Conservation (phyloP, 2,113 vertebrate species). For the Oncorhynchus tshawytscha region DNA sequence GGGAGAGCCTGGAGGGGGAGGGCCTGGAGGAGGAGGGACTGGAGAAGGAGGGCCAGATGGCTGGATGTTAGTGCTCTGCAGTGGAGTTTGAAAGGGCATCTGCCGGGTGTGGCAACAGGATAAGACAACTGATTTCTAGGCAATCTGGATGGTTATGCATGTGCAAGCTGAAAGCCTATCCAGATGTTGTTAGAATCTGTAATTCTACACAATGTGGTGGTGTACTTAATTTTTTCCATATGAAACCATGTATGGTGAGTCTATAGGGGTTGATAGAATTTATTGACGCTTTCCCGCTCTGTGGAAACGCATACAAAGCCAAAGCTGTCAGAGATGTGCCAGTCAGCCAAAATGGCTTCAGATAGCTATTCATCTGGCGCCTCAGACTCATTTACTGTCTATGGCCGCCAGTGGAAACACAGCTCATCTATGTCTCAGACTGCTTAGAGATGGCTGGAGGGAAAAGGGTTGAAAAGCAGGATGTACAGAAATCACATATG, state of each 20-base stretch:
- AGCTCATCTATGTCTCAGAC: neutral
- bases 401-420: neutral
- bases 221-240: neutral
- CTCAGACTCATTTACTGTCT: neutral
- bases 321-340: slow-evolving; percentile 7
- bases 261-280: neutral
- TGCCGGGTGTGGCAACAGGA: neutral
- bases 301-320: neutral
- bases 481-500: neutral
- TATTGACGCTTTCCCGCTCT: neutral
- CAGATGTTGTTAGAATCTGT: neutral
- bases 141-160: slow-evolving; percentile 32
- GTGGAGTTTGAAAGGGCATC: neutral
- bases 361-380: neutral
- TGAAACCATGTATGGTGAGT: no score
- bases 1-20: no score
- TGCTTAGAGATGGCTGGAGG: neutral
- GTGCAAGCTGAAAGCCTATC: neutral
- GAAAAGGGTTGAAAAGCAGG: no score
- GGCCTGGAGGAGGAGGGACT: neutral
- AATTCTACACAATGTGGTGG: neutral
- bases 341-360: neutral
- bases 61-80: neutral
- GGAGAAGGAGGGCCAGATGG: neutral
- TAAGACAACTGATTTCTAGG: slow-evolving; percentile 29